These are phyloP conservation scores for Bufo bufo DNA, from an alignment of 2,113 vertebrate genomes.

Conservation along the genomic window DNA sequence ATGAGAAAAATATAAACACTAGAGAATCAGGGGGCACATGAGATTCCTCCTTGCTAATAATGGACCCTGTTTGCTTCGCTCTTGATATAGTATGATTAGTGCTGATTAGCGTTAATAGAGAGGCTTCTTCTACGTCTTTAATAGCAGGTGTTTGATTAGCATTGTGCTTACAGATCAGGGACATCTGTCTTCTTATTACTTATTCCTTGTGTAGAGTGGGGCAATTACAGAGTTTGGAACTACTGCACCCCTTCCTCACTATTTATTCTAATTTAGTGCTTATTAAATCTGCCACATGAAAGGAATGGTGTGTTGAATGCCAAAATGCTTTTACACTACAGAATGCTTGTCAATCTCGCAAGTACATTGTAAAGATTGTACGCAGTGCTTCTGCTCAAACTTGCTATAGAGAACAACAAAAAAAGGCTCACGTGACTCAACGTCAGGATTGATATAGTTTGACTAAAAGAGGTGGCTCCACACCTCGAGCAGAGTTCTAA, in stretches of 20 bases:
- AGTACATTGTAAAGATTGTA: not conserved
- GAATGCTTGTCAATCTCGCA: not conserved
- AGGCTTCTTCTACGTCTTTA: constrained; percentile 49
- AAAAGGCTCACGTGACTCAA: not conserved
- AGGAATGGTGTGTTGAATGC: constrained; percentile 21
- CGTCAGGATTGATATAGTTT: not conserved
- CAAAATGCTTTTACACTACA: constrained; percentile 30
- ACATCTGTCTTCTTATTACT: constrained; percentile 54
- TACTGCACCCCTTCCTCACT: constrained; percentile 42
- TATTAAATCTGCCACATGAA: constrained; percentile 42
- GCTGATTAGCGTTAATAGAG: constrained; percentile 58
- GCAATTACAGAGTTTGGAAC: constrained; percentile 53
- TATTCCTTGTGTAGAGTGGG: constrained; percentile 38
- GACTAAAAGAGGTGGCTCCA: not conserved
- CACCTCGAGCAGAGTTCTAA: not conserved
- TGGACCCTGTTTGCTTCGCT: constrained; percentile 56
- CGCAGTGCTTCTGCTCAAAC: not conserved
- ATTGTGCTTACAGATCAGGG: constrained; percentile 53
- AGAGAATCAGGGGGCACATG: constrained; percentile 47
- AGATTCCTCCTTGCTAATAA: constrained; percentile 49
- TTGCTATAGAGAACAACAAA: not conserved
- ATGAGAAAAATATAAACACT: constrained; percentile 58
- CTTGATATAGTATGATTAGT: constrained; percentile 55
- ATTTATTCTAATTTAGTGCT: constrained; percentile 53
- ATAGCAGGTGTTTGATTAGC: constrained; percentile 58